Evolutionary conservation across 2,888 invertebrate genomes (phyloP).

Genomic region (Drosophila paramelanica): DNA sequence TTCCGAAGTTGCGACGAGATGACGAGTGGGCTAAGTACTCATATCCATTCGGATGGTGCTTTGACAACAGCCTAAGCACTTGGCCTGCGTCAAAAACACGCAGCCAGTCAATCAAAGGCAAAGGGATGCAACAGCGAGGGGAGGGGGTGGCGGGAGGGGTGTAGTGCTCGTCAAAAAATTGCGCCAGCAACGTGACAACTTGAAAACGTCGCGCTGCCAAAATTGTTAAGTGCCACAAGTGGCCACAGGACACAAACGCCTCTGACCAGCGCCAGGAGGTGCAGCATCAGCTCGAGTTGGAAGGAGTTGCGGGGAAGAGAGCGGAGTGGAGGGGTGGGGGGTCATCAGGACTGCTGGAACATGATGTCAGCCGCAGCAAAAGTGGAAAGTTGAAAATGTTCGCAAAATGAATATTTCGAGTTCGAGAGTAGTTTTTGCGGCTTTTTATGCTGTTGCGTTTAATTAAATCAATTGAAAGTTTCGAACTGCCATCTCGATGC

Average conservation of each 20-base stretch:
- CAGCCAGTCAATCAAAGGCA: constrained; percentile 48
- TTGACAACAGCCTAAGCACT: constrained; percentile 63
- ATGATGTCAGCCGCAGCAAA: constrained; percentile 62
- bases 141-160: not conserved
- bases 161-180: constrained; percentile 27
- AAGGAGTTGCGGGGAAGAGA: not conserved
- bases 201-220: constrained; percentile 54
- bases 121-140: not conserved
- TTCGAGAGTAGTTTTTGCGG: constrained; percentile 55
- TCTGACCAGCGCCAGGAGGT: constrained; percentile 29
- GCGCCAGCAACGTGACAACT: constrained; percentile 47
- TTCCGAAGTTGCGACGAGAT: constrained; percentile 26
- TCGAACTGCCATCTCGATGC: not conserved
- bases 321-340: not conserved
- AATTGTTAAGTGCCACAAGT: constrained; percentile 70
- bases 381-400: constrained; percentile 61
- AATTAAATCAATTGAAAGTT: constrained; percentile 70
- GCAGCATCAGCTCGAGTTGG: not conserved
- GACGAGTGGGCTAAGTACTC: constrained; percentile 35
- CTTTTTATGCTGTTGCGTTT: constrained; percentile 51
- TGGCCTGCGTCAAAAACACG: constrained; percentile 63
- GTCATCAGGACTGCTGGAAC: constrained; percentile 6
- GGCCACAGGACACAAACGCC: constrained; percentile 50
- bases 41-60: constrained; percentile 42
- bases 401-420: constrained; percentile 52